Percentiles rank a stretch among this genome's conserved stretches.
These are phyloP conservation scores for Melanargia galathea DNA, from an alignment of 2,888 invertebrate species.

Conservation along the genomic window DNA sequence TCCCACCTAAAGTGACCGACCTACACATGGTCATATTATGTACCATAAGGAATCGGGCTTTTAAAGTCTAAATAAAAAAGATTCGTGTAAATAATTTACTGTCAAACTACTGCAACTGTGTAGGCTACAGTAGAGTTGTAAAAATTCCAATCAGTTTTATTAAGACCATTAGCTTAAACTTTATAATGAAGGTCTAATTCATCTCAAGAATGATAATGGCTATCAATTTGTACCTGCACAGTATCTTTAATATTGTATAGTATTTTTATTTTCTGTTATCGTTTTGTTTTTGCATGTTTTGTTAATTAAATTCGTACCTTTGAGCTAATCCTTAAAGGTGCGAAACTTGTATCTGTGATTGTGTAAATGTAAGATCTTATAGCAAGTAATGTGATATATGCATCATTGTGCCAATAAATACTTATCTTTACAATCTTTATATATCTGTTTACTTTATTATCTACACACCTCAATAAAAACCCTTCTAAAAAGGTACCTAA, in stretches of 20 bases:
- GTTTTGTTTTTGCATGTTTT: neutral
- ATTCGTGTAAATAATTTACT: neutral
- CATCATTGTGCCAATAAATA: constrained; percentile 19
- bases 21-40: neutral
- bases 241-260: neutral
- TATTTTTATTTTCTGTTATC: neutral
- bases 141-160: neutral
- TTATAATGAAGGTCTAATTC: neutral
- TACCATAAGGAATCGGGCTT: neutral
- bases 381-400: constrained; percentile 8
- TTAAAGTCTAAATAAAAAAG: neutral
- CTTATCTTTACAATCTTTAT: constrained; percentile 9
- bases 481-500: too few relatives aligned
- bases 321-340: neutral
- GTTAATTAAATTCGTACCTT: neutral
- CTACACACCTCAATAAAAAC: neutral
- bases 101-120: neutral
- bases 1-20: neutral
- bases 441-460: constrained; percentile 2
- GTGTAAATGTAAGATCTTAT: constrained; percentile 6
- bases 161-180: neutral
- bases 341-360: constrained; percentile 24
- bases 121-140: neutral
- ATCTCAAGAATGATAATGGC: neutral
- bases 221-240: neutral